Percentiles rank a stretch among this genome's conserved stretches.
phyloP scores from a whole-genome alignment of 2,797 vertebrate species.

The Pseudomugil tenellus region DNA sequence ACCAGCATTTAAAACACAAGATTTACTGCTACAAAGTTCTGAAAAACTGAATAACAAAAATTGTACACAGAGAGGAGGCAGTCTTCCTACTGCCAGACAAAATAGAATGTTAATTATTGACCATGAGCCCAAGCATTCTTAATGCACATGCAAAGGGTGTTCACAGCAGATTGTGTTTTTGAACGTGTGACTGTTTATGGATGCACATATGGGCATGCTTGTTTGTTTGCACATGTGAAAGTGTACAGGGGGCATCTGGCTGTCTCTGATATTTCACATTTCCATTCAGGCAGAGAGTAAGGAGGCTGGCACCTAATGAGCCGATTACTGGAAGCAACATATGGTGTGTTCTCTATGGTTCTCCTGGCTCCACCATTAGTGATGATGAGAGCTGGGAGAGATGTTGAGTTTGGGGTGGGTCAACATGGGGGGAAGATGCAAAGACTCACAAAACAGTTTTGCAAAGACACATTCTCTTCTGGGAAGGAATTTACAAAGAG shows the following conservation, averaged over 20 bases:
- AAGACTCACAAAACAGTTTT: constrained; percentile 32
- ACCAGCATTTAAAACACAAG: neutral
- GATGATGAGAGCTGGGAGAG: constrained; percentile 56
- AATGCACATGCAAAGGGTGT: neutral
- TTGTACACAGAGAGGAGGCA: neutral
- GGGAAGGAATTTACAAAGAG: constrained; percentile 27
- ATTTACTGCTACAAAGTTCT: neutral
- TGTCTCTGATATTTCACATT: constrained; percentile 54
- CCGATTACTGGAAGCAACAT: constrained; percentile 73
- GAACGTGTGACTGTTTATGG: constrained; percentile 2
- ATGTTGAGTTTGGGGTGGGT: constrained; percentile 45
- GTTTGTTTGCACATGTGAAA: constrained; percentile 37
- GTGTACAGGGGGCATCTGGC: constrained; percentile 59
- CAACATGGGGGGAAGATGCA: constrained; percentile 36
- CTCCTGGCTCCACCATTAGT: constrained; percentile 68
- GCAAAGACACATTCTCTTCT: constrained; percentile 7
- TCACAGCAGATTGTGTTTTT: constrained; percentile 12
- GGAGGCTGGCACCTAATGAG: constrained; percentile 76
- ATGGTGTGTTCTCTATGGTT: constrained; percentile 72
- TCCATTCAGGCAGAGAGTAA: constrained; percentile 66
- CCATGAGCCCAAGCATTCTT: constrained; percentile 9
- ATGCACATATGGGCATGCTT: constrained; percentile 8
- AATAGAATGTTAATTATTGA: constrained; percentile 33
- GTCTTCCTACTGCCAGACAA: neutral
- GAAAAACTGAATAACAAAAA: constrained; percentile 6